Base-by-base conservation (phyloP, 2,888 invertebrate species). In the Heliothis peltigera region DNA sequence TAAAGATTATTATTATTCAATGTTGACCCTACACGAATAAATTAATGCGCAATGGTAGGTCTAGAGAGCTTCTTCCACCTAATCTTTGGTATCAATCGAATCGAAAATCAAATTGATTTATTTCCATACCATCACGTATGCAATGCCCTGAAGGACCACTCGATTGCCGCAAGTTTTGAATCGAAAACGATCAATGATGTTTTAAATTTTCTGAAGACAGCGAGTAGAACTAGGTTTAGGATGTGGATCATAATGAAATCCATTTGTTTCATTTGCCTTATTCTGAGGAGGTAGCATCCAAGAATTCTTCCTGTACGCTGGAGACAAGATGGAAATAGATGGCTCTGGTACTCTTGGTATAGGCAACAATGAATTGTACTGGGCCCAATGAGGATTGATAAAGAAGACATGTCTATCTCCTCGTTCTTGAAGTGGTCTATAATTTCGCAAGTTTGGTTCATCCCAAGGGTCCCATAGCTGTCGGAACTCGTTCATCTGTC, bases 401-500 rank as follows among this genome's bases (percentile, higher is more conserved):
- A 96, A 95, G 73, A 95, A 95, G 0, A 96, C 73, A 18, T 90
- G 90, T 42, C 96, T 87, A 7, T 89, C 85, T 21, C 84, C 78
- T 4, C 88, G 79, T 1, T 93, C 91, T 82, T 96, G 95, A 2
- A 95, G 84, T 0, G 92, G 87, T 64, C 96, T 92, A 72, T 86
- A 96, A 84, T 96, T 96, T n/a, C 92, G 81, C 8, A 91, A 71
- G 39, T 96, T 92, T 0, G 93, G 95, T 55, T 95, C 92, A 59
- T 94, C 94, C 93, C 93, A 94, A 0, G 92, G 91, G 55, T 96
- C 90, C 82, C 94, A 89, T 7, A 97, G 77, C 49, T 89, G 92
- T 15, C 96, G 95, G 75, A 97, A 96, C 75, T 92, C 86, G 64
- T 92, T 93, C 82, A 96, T 89, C 96, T 96, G 79, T 19, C 87